Base-by-base conservation (phyloP, 2,888 invertebrate genomes). In the Nephrocerus scutellatus region DNA sequence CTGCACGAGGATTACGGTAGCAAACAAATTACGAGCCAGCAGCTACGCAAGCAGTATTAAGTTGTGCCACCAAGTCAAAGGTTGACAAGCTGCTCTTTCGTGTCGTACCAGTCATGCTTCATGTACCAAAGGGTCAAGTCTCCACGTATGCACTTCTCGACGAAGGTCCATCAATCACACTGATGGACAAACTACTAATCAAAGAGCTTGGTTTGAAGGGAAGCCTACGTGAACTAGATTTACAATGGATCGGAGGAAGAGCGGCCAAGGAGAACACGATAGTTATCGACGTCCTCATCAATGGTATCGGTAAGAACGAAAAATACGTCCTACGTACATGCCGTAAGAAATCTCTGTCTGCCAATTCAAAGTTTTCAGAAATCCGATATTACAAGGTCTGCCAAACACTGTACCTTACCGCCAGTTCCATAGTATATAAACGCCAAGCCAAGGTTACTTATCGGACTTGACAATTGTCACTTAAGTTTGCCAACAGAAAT, bases 351-450 rank as follows among this genome's bases (percentile, higher is more conserved):
- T 21, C 15, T 32, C 15, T 39, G 33, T 25, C 39, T 33, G 14
- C 25, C 30, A 48, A 10, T 47, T 47, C 26, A 46, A 53, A 13
- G 22, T 22, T 26, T 47, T 2, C 9, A 19, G n/a, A n/a, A n/a
- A n/a, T n/a, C n/a, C n/a, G n/a, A n/a, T n/a, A n/a, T n/a, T n/a
- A n/a, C n/a, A n/a, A n/a, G n/a, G n/a, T n/a, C n/a, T n/a, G n/a
- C n/a, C n/a, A n/a, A n/a, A n/a, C n/a, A n/a, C n/a, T n/a, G n/a
- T n/a, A n/a, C n/a, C n/a, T n/a, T n/a, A n/a, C n/a, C n/a, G n/a
- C n/a, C n/a, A n/a, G n/a, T n/a, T n/a, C n/a, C n/a, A n/a, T n/a
- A n/a, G n/a, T n/a, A n/a, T n/a, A n/a, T n/a, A n/a, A n/a, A n/a
- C n/a, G n/a, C n/a, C n/a, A n/a, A n/a, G n/a, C n/a, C n/a, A n/a